Conservation (phyloP, 1,140 invertebrate genomes). For the Drosophila tropicalis region DNA sequence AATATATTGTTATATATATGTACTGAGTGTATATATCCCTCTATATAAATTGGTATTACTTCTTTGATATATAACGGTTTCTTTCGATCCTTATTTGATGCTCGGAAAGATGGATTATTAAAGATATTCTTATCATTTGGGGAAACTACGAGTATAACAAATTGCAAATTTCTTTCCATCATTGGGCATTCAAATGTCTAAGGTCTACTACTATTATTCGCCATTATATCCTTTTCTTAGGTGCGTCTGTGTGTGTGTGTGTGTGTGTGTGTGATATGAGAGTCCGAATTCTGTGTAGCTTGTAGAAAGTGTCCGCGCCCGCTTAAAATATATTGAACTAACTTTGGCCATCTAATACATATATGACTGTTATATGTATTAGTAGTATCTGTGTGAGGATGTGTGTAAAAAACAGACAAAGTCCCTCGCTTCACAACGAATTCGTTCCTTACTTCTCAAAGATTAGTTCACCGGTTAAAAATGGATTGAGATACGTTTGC, state of each 20-base stretch:
- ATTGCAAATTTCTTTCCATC: not conserved
- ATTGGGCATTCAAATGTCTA: not conserved
- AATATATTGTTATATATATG: not conserved
- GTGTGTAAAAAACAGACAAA: not conserved
- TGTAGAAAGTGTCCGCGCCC: not conserved
- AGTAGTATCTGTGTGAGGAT: constrained; percentile 9
- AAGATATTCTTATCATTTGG: not conserved
- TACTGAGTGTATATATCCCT: not conserved
- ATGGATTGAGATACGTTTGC: constrained; percentile 80
- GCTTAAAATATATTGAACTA: constrained; percentile 9
- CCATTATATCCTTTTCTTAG: no score
- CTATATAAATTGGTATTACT: constrained; percentile 7
- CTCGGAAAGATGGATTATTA: no score
- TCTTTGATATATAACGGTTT: not conserved
- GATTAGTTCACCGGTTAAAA: constrained; percentile 78
- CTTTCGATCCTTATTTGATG: not conserved
- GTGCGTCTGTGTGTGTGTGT: not conserved
- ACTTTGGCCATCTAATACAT: constrained; percentile 19
- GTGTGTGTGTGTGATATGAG: constrained; percentile 15
- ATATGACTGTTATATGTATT: not conserved
- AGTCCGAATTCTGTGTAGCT: not conserved
- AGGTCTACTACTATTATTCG: no score
- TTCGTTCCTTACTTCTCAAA: constrained; percentile 72
- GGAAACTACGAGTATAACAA: constrained; percentile 1
- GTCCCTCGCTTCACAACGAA: no score